Evolutionary conservation across 2,113 vertebrate genomes (phyloP).

Genomic region (Nothoprocta pentlandii): DNA sequence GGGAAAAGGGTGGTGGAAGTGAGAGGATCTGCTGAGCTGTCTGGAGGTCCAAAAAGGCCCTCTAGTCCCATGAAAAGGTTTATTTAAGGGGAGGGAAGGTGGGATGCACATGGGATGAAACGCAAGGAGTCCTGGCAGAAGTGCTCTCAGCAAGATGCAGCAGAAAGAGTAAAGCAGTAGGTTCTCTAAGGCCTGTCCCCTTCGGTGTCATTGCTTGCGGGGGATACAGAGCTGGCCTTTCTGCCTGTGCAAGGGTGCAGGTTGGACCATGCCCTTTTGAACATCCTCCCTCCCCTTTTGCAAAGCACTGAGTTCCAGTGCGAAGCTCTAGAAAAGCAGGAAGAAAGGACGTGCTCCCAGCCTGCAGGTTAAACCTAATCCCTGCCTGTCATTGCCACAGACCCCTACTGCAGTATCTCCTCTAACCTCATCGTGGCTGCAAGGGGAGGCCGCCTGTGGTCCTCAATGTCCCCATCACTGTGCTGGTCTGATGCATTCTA

Average conservation of each 20-base stretch:
- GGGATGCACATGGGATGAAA: neutral
- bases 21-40: conserved; percentile 59
- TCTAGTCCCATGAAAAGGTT: neutral
- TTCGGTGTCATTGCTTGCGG: accelerated
- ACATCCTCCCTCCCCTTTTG: neutral
- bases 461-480: neutral
- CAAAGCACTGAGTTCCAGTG: neutral
- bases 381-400: neutral
- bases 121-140: neutral
- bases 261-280: neutral
- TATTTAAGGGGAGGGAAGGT: neutral
- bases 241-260: neutral
- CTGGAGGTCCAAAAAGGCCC: conserved; percentile 31
- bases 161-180: neutral
- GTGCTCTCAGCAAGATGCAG: neutral
- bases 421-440: neutral
- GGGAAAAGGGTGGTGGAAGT: conserved; percentile 47
- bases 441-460: neutral
- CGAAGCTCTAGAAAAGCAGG: neutral
- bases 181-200: neutral
- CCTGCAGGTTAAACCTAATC: neutral
- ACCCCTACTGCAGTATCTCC: neutral
- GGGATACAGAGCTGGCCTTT: neutral
- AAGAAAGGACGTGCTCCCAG: neutral
- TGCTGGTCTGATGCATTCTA: neutral